Conservation (phyloP, 2,113 vertebrate species). For the Heptranchias perlo region DNA sequence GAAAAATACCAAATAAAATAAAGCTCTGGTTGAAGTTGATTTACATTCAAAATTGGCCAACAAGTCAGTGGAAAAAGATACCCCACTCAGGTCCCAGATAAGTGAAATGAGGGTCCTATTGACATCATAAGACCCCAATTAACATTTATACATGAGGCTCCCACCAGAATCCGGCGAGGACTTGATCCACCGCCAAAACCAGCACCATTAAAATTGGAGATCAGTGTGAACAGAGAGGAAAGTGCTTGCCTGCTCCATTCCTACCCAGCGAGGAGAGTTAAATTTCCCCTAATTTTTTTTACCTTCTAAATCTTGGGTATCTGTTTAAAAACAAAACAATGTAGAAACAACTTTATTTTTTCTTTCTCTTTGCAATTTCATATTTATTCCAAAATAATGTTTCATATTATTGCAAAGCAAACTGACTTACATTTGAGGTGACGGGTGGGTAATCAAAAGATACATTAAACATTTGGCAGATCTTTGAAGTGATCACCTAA, state of each 20-base stretch:
- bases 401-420: background rate
- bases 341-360: background rate
- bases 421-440: background rate
- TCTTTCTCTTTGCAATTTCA: background rate
- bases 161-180: background rate
- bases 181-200: no score
- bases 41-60: background rate
- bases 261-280: background rate
- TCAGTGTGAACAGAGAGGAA: background rate
- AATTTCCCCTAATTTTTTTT: background rate
- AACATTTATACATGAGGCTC: background rate
- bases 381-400: no score
- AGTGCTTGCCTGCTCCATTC: background rate
- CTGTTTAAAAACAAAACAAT: background rate
- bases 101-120: background rate
- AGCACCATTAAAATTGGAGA: background rate
- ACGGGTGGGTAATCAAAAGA: slow-evolving; percentile 8
- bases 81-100: no score
- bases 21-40: background rate
- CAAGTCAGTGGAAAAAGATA: background rate
- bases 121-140: background rate
- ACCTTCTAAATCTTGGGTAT: background rate
- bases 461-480: slow-evolving; percentile 1
- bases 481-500: background rate
- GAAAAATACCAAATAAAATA: background rate